Conservation (phyloP, 2,797 vertebrate species). For the Characodon lateralis region DNA sequence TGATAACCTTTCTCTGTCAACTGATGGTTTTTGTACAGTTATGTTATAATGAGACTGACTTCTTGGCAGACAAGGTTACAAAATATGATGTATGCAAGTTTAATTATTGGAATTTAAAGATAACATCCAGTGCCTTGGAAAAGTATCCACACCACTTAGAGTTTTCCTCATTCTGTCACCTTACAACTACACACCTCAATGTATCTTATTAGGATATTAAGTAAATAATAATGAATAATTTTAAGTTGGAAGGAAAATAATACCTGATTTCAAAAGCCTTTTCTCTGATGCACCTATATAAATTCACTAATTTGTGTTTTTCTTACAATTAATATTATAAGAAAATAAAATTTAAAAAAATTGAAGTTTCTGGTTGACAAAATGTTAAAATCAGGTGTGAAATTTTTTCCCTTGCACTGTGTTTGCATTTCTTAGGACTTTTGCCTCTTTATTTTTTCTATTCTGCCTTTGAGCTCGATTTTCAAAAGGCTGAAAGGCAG, state of each 20-base stretch:
- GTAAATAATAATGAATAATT: not conserved
- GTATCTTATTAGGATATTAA: not conserved
- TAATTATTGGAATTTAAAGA: constrained; percentile 10
- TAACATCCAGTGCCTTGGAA: not conserved
- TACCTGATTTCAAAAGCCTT: not conserved
- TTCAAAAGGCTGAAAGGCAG: constrained; percentile 24
- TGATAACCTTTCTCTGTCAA: constrained; percentile 30
- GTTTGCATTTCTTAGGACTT: constrained; percentile 32
- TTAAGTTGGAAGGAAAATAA: not conserved
- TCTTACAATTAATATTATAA: not conserved
- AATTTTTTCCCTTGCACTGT: not conserved
- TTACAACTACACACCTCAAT: not conserved
- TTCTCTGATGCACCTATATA: not conserved
- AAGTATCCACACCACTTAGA: not conserved
- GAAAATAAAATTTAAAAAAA: not conserved
- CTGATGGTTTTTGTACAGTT: constrained; percentile 41
- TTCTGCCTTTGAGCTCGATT: constrained; percentile 1
- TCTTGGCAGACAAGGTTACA: constrained; percentile 24
- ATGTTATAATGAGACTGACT: constrained; percentile 46
- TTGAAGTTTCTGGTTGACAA: not conserved
- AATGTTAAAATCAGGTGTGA: not conserved
- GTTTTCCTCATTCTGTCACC: not conserved
- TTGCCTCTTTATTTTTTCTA: constrained; percentile 20
- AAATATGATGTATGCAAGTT: constrained; percentile 29
- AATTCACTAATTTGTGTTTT: not conserved